phyloP scores from a whole-genome alignment of 2,888 invertebrate species.

The Lingula anatina region DNA sequence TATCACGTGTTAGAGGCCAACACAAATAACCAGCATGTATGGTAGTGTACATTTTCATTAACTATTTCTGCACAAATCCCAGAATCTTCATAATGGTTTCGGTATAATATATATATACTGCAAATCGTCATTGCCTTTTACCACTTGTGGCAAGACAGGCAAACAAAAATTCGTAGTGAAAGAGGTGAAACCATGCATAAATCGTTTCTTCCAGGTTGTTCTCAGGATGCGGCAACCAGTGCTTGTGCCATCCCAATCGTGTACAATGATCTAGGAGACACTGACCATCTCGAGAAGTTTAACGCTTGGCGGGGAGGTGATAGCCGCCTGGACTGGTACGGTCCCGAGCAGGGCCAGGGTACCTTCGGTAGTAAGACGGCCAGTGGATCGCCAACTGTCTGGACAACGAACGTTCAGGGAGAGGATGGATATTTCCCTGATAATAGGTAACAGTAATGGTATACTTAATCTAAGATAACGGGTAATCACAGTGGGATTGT shows the following conservation, averaged over 20 bases:
- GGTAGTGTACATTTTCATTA: no score
- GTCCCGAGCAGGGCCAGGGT: constrained; percentile 35
- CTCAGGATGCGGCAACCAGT: constrained; percentile 14
- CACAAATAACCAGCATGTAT: no score
- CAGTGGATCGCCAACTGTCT: constrained; percentile 36
- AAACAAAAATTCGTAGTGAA: no score
- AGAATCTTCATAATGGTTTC: no score
- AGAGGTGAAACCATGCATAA: no score
- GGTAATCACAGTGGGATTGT: no score
- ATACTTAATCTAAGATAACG: no score
- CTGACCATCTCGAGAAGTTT: constrained; percentile 23
- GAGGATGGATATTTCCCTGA: constrained; percentile 20
- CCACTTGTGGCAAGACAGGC: no score
- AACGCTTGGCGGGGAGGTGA: constrained; percentile 37
- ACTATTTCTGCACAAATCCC: no score
- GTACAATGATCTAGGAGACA: constrained; percentile 17
- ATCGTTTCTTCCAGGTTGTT: constrained; percentile 16
- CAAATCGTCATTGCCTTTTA: no score
- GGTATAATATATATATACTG: no score
- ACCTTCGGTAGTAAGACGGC: constrained; percentile 20
- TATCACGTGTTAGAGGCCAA: no score
- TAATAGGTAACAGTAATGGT: constrained; percentile 35
- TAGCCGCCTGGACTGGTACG: constrained; percentile 38
- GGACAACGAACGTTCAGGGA: constrained; percentile 37
- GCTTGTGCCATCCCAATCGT: constrained; percentile 34